Percentiles rank a stretch among this genome's conserved stretches.
Conservation (phyloP, 2,888 invertebrate genomes). For the Alloscopus bannaensis region DNA sequence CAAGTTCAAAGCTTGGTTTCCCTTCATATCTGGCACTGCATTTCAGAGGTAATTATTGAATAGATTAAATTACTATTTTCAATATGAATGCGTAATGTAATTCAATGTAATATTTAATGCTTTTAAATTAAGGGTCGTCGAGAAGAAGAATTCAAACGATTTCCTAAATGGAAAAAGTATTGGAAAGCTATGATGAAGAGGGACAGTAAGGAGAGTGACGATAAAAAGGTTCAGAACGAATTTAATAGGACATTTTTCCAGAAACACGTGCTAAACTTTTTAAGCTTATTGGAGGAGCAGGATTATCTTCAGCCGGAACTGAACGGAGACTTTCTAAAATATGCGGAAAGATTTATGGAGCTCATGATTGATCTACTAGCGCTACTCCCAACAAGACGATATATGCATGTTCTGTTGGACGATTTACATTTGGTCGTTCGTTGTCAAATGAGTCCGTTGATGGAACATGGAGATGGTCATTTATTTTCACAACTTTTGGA, state of each 20-base stretch:
- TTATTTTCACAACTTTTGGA: constrained; percentile 93
- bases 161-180: constrained; percentile 93
- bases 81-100: constrained; percentile 5
- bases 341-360: constrained; percentile 97
- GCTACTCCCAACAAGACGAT: constrained; percentile 94
- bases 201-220: constrained; percentile 77
- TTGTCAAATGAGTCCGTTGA: constrained; percentile 87
- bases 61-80: background rate
- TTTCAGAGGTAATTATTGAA: constrained; percentile 82
- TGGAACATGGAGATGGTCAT: constrained; percentile 87
- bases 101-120: constrained; percentile 9
- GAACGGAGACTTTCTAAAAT: constrained; percentile 80
- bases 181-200: constrained; percentile 93
- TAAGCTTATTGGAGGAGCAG: constrained; percentile 83
- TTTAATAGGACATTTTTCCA: constrained; percentile 94
- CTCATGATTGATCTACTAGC: constrained; percentile 97
- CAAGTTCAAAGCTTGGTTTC: constrained; percentile 94
- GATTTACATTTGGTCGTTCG: constrained; percentile 95
- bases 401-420: constrained; percentile 97
- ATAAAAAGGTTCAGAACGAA: constrained; percentile 76
- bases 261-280: constrained; percentile 90
- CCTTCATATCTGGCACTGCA: constrained; percentile 93
- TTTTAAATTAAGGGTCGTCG: constrained; percentile 80
- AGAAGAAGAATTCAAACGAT: constrained; percentile 89
- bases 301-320: constrained; percentile 72